Base-by-base conservation (phyloP, 2,888 invertebrate genomes). In the Gerris lacustris region DNA sequence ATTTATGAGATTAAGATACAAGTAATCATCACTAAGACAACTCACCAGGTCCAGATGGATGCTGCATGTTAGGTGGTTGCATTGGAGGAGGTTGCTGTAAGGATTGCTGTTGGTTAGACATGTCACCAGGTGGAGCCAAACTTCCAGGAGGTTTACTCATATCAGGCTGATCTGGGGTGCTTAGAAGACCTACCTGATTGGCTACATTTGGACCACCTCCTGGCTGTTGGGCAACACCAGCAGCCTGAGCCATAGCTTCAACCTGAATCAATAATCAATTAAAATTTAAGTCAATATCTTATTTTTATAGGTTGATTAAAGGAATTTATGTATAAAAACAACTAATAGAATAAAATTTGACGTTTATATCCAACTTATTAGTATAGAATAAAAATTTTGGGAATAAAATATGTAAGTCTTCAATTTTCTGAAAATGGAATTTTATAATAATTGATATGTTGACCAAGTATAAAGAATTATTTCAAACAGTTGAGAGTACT, bases 231-330 rank as follows among this genome's bases (percentile, higher is more conserved):
- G 64, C 71, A 63, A 75, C 76, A 11, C 79, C 79, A 15, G 82
- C 81, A 67, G 82, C 81, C 75, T 83, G 84, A 45, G 84, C 83
- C 77, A 80, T 80, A 17, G 78, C 78, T 75, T 80, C 80, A 47
- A 79, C 78, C 78, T 78, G 63, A 45, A 7, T n/a, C 6, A 63
- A 63, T 15, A 68, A 11, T 45, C 6, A 70, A 70, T 31, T 69
- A 69, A 17, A 66, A 17, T n/a, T 62, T n/a, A 6, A 62, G 62
- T 2, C 15, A 15, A 62, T 5, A 15, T 15, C n/a, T 15, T 62
- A 62, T 62, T 62, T 62, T 62, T 62, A 62, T 62, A 62, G 11
- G n/a, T 31, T 31, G 31, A 31, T 31, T 31, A 31, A 31, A 31
- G 31, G 31, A 31, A 31, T 31, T 31, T 31, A 31, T 31, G 31